phyloP scores from a whole-genome alignment of 2,888 invertebrate species.

The Blastobasis adustella region DNA sequence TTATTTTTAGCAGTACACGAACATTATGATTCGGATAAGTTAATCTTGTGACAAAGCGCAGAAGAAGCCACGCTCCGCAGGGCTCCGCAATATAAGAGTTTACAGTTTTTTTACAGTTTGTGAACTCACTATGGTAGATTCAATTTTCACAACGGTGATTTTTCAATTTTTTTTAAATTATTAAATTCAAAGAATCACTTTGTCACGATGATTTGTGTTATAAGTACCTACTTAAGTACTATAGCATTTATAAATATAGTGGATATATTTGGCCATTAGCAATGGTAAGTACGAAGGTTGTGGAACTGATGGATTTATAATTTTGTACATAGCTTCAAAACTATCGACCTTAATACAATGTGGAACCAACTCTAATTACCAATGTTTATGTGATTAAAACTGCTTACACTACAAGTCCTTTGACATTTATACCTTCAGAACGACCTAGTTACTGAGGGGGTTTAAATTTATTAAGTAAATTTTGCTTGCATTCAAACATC shows the following conservation, averaged over 20 bases:
- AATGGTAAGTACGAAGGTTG: conserved; percentile 31
- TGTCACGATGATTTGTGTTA: neutral
- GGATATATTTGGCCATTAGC: conserved; percentile 15
- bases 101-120: too few species aligned
- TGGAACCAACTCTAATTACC: conserved; percentile 22
- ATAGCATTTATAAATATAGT: neutral
- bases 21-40: too few species aligned
- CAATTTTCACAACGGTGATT: too few species aligned
- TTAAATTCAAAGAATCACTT: too few species aligned
- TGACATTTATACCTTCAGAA: conserved; percentile 10
- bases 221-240: neutral
- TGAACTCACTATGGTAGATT: too few species aligned
- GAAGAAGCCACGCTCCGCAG: too few species aligned
- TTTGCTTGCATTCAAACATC: too few species aligned
- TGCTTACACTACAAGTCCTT: neutral
- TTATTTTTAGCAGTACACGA: too few species aligned
- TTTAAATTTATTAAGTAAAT: conserved; percentile 17
- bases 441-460: conserved; percentile 22
- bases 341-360: conserved; percentile 14
- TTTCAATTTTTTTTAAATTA: too few species aligned
- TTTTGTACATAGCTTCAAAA: conserved; percentile 31
- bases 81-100: too few species aligned
- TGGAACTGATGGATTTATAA: conserved; percentile 30
- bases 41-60: too few species aligned
- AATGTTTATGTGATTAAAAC: conserved; percentile 17